phyloP scores from a whole-genome alignment of 1,140 invertebrate genomes.

The Conus betulinus region DNA sequence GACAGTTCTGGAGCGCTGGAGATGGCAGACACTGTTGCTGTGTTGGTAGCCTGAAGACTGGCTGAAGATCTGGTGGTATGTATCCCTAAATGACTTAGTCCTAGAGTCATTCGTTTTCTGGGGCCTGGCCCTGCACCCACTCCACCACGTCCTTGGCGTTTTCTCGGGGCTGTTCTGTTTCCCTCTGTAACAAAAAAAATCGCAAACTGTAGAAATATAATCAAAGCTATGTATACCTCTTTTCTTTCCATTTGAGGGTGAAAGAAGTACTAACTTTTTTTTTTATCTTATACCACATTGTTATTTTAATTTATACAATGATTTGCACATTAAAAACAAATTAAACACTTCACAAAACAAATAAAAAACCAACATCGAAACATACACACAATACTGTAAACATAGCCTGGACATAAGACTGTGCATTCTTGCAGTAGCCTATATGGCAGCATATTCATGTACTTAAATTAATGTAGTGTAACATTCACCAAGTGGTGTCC shows the following conservation, averaged over 20 bases:
- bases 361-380: neutral
- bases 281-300: too few species aligned
- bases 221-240: neutral
- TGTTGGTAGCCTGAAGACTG: neutral
- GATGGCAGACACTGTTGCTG: conserved; percentile 37
- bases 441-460: too few species aligned
- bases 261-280: too few species aligned
- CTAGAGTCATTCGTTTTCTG: conserved; percentile 51
- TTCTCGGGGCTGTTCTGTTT: conserved; percentile 38
- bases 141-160: conserved; percentile 48
- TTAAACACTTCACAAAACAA: neutral
- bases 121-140: conserved; percentile 39
- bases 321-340: too few species aligned
- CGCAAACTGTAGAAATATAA: neutral
- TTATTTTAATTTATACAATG: too few species aligned
- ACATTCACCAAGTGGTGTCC: too few species aligned
- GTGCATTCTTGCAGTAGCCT: too few species aligned
- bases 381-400: neutral
- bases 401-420: neutral
- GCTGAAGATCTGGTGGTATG: neutral
- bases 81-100: conserved; percentile 17
- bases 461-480: too few species aligned
- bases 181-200: conserved; percentile 31
- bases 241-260: too few species aligned
- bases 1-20: conserved; percentile 59